Conservation (phyloP, 2,797 vertebrate species). For the Danio albolineatus region DNA sequence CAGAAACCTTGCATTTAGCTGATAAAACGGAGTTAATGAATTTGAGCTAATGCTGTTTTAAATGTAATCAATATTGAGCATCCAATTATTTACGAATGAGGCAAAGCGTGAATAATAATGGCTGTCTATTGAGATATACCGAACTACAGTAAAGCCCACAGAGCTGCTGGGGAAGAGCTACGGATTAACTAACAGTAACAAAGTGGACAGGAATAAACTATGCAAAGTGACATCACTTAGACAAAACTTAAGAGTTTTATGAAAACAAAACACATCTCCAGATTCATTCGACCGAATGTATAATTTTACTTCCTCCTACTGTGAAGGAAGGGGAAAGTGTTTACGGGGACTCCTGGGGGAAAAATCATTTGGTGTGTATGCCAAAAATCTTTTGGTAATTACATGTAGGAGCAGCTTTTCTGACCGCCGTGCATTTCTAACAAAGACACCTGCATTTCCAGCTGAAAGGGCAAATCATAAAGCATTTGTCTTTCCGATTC, state of each 20-base stretch:
- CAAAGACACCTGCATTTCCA: conserved; percentile 74
- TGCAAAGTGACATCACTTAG: conserved; percentile 5
- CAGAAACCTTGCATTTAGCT: too few relatives aligned
- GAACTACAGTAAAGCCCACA: background rate
- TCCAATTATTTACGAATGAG: conserved; percentile 4
- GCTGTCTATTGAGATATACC: conserved; percentile 2
- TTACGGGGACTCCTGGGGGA: conserved; percentile 57
- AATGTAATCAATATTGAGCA: background rate
- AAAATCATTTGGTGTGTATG: conserved; percentile 64
- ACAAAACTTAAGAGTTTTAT: conserved; percentile 32
- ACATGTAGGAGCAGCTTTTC: conserved; percentile 63
- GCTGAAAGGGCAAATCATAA: conserved; percentile 66
- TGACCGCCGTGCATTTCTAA: conserved; percentile 64
- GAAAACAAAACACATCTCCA: conserved; percentile 42
- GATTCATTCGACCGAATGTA: conserved; percentile 61
- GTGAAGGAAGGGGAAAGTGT: conserved; percentile 52
- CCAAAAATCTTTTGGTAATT: conserved; percentile 69
- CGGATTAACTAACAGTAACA: conserved; percentile 14
- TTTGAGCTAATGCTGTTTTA: too few relatives aligned
- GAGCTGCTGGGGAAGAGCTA: too few relatives aligned
- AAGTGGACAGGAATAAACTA: conserved; percentile 19
- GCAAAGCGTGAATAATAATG: conserved; percentile 46
- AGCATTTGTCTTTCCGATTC: conserved; percentile 69
- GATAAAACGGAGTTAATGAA: too few relatives aligned
- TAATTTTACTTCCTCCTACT: conserved; percentile 63